Evolutionary conservation across 2,888 invertebrate genomes (phyloP).

Genomic region (Pseudoips prasinana): DNA sequence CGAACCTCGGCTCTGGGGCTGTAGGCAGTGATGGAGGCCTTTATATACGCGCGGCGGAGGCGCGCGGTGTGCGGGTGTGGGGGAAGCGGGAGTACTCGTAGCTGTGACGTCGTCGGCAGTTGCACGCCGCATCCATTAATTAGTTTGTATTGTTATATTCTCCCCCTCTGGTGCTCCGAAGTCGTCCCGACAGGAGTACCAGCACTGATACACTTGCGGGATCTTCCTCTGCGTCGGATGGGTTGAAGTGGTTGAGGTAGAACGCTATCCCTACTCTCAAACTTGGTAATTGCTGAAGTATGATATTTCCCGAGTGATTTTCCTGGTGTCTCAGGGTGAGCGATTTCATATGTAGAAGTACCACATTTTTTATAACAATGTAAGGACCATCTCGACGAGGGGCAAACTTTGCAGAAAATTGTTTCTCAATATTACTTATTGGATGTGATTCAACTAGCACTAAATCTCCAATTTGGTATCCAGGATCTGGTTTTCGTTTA

Average conservation of each 20-base stretch:
- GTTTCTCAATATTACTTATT: slow-evolving; percentile 1
- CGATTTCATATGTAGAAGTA: slow-evolving; percentile 3
- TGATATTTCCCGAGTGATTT: slow-evolving; percentile 6
- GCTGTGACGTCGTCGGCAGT: no score
- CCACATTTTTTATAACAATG: slow-evolving; percentile 1
- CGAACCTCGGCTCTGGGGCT: no score
- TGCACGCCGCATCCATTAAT: no score
- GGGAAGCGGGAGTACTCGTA: no score
- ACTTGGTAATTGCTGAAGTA: slow-evolving; percentile 5
- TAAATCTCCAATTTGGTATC: slow-evolving; percentile 1
- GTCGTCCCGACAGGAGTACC: slow-evolving; percentile 5
- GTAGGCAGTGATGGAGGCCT: no score
- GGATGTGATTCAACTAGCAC: slow-evolving; percentile 1
- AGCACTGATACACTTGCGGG: background rate
- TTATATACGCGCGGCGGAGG: no score
- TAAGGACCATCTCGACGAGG: slow-evolving; percentile 4
- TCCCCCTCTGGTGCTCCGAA: slow-evolving; percentile 8
- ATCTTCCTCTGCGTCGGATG: background rate
- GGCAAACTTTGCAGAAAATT: slow-evolving; percentile 1
- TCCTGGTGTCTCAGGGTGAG: background rate
- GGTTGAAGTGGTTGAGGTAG: background rate
- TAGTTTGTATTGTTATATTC: slow-evolving; percentile 1
- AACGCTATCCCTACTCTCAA: slow-evolving; percentile 2
- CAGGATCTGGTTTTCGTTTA: slow-evolving; percentile 3
- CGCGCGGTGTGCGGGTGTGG: no score